These are phyloP conservation scores for Amyelois transitella DNA, from an alignment of 1,140 invertebrate species.

Conservation along the genomic window DNA sequence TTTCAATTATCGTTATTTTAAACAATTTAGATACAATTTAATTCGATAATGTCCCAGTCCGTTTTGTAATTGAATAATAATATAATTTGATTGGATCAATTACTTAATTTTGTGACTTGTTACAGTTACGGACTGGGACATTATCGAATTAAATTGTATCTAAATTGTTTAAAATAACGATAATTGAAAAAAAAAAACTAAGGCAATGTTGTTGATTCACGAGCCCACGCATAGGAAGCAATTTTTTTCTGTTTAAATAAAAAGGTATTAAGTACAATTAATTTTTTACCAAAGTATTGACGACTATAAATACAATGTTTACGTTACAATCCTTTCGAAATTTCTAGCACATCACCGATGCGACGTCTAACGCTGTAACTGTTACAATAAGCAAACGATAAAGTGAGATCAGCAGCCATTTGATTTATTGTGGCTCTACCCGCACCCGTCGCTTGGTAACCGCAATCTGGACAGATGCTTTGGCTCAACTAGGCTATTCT, in stretches of 20 bases:
- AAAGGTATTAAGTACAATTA: too few relatives aligned
- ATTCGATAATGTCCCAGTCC: conserved; percentile 12
- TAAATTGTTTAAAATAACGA: not conserved
- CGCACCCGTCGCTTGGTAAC: not conserved
- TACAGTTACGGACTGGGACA: conserved; percentile 18
- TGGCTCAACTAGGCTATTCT: not conserved
- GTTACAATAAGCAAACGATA: too few relatives aligned
- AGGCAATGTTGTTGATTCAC: too few relatives aligned
- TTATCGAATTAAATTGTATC: not conserved
- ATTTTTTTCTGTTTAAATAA: too few relatives aligned
- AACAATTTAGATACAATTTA: conserved; percentile 9
- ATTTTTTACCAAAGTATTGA: too few relatives aligned
- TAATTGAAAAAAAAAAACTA: too few relatives aligned
- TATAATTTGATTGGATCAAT: conserved; percentile 31
- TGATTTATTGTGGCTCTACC: not conserved
- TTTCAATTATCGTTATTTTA: not conserved
- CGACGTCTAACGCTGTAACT: too few relatives aligned
- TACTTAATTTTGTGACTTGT: conserved; percentile 36
- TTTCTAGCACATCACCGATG: too few relatives aligned
- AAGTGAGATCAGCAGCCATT: too few relatives aligned
- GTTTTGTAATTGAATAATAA: conserved; percentile 22
- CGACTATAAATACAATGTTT: too few relatives aligned
- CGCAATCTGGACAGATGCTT: not conserved
- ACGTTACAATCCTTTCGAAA: too few relatives aligned
- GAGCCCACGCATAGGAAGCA: too few relatives aligned